phyloP scores from a whole-genome alignment of 2,113 vertebrate genomes.

The Lathamus discolor region DNA sequence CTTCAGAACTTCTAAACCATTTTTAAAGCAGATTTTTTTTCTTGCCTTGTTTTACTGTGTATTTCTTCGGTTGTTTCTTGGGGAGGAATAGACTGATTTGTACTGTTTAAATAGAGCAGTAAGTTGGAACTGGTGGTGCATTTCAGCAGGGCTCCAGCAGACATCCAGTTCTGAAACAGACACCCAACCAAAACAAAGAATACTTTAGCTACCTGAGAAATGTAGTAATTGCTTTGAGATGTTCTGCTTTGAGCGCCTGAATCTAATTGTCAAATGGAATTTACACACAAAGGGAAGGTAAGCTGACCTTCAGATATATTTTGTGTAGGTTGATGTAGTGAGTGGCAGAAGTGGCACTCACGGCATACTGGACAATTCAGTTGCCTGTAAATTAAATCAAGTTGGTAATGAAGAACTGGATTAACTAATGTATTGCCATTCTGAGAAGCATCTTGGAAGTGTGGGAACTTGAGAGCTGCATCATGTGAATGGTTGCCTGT shows the following conservation, averaged over 20 bases:
- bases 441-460: neutral
- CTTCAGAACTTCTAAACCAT: neutral
- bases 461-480: neutral
- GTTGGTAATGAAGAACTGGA: neutral
- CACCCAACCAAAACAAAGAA: neutral
- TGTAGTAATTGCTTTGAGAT: neutral
- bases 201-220: neutral
- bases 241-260: neutral
- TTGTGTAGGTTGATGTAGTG: neutral
- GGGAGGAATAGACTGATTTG: neutral
- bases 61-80: neutral
- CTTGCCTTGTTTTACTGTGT: slow-evolving; percentile 4
- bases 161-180: neutral
- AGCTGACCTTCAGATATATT: neutral
- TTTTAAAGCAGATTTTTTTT: neutral
- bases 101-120: neutral
- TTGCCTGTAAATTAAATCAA: neutral
- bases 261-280: neutral
- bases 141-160: neutral
- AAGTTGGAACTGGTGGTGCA: neutral
- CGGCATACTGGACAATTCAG: neutral
- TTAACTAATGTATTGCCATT: neutral
- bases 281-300: neutral
- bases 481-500: neutral
- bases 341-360: neutral